Conservation (phyloP, 2,113 vertebrate species). For the Upupa epops region DNA sequence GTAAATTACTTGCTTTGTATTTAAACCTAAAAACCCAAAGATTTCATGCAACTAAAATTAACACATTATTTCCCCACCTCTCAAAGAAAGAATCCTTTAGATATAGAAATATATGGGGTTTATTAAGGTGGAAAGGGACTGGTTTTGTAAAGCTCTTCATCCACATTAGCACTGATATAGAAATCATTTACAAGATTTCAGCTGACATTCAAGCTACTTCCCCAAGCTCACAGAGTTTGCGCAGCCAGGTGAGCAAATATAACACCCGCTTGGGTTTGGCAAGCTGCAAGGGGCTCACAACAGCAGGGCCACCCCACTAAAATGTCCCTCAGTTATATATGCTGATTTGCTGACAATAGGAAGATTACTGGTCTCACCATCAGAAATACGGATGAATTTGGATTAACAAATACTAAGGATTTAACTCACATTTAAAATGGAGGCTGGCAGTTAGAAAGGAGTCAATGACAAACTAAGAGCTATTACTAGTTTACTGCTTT, state of each 20-base stretch:
- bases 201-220: conserved; percentile 23
- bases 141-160: conserved; percentile 1
- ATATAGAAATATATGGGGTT: not conserved
- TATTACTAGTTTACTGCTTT: conserved; percentile 3
- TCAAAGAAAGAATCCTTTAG: not conserved
- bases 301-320: not conserved
- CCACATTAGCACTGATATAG: not conserved
- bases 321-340: not conserved
- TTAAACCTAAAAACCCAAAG: conserved; percentile 10
- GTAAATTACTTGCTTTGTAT: not conserved
- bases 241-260: not conserved
- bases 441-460: not conserved
- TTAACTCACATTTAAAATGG: conserved; percentile 3
- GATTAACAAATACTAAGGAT: not conserved
- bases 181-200: conserved; percentile 4
- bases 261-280: conserved; percentile 43
- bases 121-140: not conserved
- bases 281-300: not conserved
- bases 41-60: not conserved
- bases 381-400: not conserved
- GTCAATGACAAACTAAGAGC: not conserved
- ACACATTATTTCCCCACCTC: not conserved
- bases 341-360: not conserved
- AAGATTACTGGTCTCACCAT: conserved; percentile 2
- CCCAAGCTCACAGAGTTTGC: not conserved